Conservation (phyloP, 2,888 invertebrate species). For the Himalopsyche japonica region DNA sequence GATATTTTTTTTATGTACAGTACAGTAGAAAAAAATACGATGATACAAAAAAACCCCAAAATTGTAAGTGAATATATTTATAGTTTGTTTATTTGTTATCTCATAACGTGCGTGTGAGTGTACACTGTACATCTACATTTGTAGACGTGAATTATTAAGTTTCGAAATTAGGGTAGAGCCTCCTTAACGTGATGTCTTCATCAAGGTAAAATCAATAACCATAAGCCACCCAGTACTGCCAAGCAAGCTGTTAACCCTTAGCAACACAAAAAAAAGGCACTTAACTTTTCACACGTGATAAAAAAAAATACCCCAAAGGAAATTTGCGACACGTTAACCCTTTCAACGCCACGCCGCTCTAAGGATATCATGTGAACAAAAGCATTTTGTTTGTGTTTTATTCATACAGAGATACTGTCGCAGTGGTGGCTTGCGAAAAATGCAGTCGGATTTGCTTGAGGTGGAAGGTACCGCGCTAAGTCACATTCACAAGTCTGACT, state of each 20-base stretch:
- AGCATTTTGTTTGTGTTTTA: background rate
- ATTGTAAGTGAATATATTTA: too few species aligned
- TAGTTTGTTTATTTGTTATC: too few species aligned
- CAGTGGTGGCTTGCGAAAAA: background rate
- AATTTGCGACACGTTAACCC: background rate
- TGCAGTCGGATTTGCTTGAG: background rate
- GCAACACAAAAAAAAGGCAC: background rate
- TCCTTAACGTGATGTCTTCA: background rate
- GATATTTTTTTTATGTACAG: too few species aligned
- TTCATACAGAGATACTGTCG: background rate
- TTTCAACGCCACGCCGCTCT: background rate
- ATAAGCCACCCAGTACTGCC: background rate
- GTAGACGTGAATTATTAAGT: background rate
- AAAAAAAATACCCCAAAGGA: background rate
- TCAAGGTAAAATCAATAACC: background rate
- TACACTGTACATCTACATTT: background rate
- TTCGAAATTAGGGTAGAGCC: background rate
- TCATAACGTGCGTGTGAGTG: background rate
- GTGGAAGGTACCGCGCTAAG: background rate
- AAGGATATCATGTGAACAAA: background rate
- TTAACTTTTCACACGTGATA: slow-evolving; percentile 1
- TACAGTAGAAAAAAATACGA: too few species aligned
- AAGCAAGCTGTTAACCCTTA: background rate
- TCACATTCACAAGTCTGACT: background rate
- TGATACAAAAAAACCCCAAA: too few species aligned